Conservation (phyloP, 2,113 vertebrate genomes). For the Lipotes vexillifer region DNA sequence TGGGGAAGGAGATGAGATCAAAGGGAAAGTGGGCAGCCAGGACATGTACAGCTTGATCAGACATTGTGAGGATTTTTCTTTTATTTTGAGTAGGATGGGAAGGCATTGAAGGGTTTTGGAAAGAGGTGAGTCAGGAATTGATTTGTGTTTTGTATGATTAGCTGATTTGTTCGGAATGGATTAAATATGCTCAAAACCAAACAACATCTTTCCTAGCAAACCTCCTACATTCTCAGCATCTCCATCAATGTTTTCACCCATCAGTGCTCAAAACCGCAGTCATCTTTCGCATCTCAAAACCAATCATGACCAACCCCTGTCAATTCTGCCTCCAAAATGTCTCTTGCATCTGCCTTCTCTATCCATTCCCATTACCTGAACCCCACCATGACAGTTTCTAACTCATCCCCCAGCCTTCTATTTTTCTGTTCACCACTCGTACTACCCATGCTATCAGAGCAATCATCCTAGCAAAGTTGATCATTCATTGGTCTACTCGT, state of each 20-base stretch:
- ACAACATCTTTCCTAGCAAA: not conserved
- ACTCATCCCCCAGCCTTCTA: not conserved
- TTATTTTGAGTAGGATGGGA: not conserved
- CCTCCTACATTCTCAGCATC: not conserved
- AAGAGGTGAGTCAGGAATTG: not conserved
- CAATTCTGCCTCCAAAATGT: not conserved
- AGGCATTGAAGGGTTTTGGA: not conserved
- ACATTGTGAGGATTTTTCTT: not conserved
- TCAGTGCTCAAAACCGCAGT: not conserved
- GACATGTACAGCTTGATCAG: not conserved
- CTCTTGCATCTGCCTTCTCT: not conserved
- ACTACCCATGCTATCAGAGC: not conserved
- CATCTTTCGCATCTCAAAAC: not conserved
- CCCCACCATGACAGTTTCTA: not conserved
- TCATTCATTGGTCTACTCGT: not conserved
- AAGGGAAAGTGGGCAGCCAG: not conserved
- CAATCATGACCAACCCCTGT: not conserved
- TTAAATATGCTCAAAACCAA: not conserved
- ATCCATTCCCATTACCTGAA: not conserved
- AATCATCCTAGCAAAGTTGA: not conserved
- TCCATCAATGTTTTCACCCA: not conserved
- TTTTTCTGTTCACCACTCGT: not conserved
- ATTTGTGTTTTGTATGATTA: not conserved
- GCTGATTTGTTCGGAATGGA: not conserved
- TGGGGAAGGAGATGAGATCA: not conserved